Conservation (phyloP, 2,113 vertebrate genomes). For the Sylvietta virens region DNA sequence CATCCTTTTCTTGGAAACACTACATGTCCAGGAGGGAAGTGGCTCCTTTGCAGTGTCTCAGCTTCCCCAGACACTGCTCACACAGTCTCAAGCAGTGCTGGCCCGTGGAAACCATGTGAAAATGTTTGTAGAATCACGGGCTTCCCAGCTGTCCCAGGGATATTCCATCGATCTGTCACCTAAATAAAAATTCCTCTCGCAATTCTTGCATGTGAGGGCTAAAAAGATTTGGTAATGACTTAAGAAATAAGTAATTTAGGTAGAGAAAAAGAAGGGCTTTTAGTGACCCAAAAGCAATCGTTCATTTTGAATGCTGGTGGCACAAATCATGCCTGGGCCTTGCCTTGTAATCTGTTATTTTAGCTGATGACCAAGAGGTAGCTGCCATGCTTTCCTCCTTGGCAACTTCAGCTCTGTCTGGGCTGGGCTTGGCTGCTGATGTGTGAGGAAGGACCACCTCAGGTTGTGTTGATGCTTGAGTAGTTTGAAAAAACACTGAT, state of each 20-base stretch:
- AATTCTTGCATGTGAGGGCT: neutral
- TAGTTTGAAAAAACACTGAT: neutral
- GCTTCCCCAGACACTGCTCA: neutral
- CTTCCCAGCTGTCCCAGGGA: neutral
- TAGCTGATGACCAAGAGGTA: neutral
- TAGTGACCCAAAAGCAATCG: neutral
- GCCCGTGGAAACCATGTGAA: neutral
- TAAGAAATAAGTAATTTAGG: neutral
- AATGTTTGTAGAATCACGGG: neutral
- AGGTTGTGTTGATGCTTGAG: neutral
- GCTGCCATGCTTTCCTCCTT: neutral
- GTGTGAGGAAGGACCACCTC: neutral
- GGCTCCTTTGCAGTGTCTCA: neutral
- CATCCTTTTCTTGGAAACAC: neutral
- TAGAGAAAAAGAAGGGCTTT: neutral
- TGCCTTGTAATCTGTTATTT: neutral
- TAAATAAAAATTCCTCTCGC: neutral
- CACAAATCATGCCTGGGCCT: neutral
- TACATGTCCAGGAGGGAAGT: neutral
- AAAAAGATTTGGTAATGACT: neutral
- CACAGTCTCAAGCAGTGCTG: neutral
- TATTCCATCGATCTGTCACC: accelerated
- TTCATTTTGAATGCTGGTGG: neutral
- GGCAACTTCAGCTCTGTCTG: neutral
- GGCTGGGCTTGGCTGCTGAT: neutral